Base-by-base conservation (phyloP, 2,888 invertebrate genomes). In the Saturnia japonica region DNA sequence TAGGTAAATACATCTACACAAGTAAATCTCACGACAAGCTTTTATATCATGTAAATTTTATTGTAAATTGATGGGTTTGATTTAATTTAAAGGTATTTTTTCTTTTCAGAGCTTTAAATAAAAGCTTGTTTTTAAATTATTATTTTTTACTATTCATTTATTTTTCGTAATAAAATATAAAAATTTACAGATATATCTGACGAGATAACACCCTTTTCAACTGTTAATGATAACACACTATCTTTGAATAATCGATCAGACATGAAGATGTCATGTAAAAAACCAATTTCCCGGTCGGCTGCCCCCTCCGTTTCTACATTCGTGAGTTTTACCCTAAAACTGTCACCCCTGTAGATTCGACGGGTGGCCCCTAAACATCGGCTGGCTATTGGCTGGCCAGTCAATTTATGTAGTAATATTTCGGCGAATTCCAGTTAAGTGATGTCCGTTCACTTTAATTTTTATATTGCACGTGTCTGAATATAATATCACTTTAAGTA, bases 311-410 rank as follows among this genome's bases (percentile, higher is more conserved):
- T 70, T 70, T 67, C 70, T 54, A 57, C 66, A 54, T 70, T 70
- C 34, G 54, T 67, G 66, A 22, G 76, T 83, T 89, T 88, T 83
- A 77, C 87, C 87, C 88, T 84, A 88, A 89, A 89, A 85, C 72
- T 68, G 74, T 75, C 72, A 80, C 77, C 72, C 77, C 85, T 76
- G 74, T 88, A 87, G 84, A 85, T 84, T 79, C 77, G 74, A 76
- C 83, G 80, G 80, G 78, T 82, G 73, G 67, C 70, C 71, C 76
- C 79, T 81, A 82, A 77, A 76, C 67, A 68, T 68, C 25, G 74
- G 74, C 82, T 83, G 77, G 78, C 75, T 78, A 82, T 81, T 80
- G 80, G 84, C 64, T 25, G 3, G 40, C 19, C 40, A 19, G 40
- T 19, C 64, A 25, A 64, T 40, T 11, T 64, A 64, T 64, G 19